Base-by-base conservation (phyloP, 2,113 vertebrate species). In the Pangasianodon gigas region DNA sequence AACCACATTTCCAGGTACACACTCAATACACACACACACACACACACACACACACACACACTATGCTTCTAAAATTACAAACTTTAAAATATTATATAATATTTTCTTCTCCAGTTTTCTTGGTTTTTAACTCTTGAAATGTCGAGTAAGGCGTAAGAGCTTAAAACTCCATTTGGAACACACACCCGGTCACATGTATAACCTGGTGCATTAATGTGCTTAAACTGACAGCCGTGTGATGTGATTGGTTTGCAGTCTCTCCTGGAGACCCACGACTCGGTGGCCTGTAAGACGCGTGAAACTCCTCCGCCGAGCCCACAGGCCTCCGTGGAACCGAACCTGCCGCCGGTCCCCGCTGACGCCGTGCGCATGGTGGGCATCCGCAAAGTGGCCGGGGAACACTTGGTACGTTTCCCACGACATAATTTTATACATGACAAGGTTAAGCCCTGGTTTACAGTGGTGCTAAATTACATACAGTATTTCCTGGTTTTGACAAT, bases 311-410 rank as follows among this genome's bases (percentile, higher is more conserved):
- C 96, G 4, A 98, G 97, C 93, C 96, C 95, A 1, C 94, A 94
- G 86, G 96, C 97, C 1, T 93, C 93, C 51, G 94, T 96, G 93
- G 97, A 97, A 19, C 89, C 94, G 32, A 94, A 95, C 52, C 96
- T 90, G 92, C 95, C 95, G 85, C 96, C 96, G 0, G 96, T 97
- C 3, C 97, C 97, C 5, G 96, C 97, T 0, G 98, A 99, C 0
- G 97, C 98, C 0, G 96, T 99, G 75, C 97, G 98, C 90, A 98
- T 99, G 98, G 98, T 99, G 95, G 98, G 98, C 89, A 97, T 99
- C 91, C 97, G 97, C 84, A 99, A 98, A 92, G 96, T 97, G 0
- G 96, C 97, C 0, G 98, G 98, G 14, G 97, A 99, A 89, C 97
- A 98, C 93, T 95, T 99, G 97, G 98, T 99, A 94, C 95, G 97